A percentile compares a stretch with the other conserved stretches of the same genome.
Conservation (phyloP, 2,113 vertebrate species). For the Gambusia affinis region DNA sequence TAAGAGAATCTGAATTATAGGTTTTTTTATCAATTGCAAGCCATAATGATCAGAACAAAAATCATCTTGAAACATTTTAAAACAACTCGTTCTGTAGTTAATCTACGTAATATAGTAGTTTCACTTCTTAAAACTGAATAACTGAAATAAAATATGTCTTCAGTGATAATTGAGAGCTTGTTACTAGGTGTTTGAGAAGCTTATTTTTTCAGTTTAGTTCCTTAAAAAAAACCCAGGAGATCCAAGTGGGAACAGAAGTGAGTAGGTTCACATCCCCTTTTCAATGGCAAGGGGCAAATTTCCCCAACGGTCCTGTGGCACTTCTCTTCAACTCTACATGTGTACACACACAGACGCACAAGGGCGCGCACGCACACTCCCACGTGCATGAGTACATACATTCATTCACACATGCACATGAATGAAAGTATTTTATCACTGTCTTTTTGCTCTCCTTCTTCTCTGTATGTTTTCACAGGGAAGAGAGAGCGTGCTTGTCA, state of each 20-base stretch:
- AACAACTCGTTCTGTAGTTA: too few species aligned
- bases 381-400: constrained; percentile 1
- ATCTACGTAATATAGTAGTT: background rate
- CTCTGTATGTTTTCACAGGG: constrained; percentile 24
- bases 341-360: constrained; percentile 1
- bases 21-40: too few species aligned
- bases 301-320: constrained; percentile 12
- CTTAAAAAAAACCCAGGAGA: constrained; percentile 37
- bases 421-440: constrained; percentile 35
- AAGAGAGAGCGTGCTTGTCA: constrained; percentile 44
- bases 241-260: constrained; percentile 62
- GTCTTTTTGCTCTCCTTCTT: constrained; percentile 41
- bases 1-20: too few species aligned
- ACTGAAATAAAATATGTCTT: constrained; percentile 3
- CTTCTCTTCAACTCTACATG: background rate
- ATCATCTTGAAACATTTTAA: too few species aligned
- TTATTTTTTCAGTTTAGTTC: constrained; percentile 33
- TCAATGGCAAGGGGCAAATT: constrained; percentile 51
- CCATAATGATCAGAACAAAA: too few species aligned
- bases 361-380: background rate
- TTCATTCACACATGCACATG: background rate
- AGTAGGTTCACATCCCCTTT: constrained; percentile 75
- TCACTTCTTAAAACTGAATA: background rate
- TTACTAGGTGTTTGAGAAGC: constrained; percentile 30
- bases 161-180: constrained; percentile 3